phyloP scores from a whole-genome alignment of 2,797 vertebrate genomes.

The Cuniculus paca region DNA sequence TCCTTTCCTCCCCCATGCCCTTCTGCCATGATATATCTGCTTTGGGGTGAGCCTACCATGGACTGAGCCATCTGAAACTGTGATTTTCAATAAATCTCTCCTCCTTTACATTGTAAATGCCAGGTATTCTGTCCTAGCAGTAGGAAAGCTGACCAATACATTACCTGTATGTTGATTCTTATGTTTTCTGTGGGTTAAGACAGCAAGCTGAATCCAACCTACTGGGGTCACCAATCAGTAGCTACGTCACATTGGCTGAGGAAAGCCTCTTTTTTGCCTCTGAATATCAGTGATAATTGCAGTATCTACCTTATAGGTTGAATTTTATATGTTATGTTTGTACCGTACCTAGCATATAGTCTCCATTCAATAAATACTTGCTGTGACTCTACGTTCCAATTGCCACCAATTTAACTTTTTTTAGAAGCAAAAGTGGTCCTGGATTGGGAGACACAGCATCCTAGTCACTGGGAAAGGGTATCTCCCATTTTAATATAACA shows the following conservation, averaged over 20 bases:
- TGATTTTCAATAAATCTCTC: background rate
- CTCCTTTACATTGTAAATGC: background rate
- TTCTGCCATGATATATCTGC: background rate
- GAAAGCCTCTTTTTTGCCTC: background rate
- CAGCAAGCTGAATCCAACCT: background rate
- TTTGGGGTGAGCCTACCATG: background rate
- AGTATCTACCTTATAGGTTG: background rate
- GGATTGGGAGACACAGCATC: background rate
- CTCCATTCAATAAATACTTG: background rate
- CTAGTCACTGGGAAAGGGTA: background rate
- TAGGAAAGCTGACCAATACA: background rate
- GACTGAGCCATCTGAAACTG: background rate
- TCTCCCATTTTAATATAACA: background rate
- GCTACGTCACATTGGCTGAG: background rate
- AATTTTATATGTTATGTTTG: background rate
- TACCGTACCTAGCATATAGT: background rate
- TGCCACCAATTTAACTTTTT: background rate
- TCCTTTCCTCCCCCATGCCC: background rate
- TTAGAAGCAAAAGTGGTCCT: background rate
- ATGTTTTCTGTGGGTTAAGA: background rate
- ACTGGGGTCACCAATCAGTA: background rate
- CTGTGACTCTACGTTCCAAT: accelerated
- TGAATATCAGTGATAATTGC: background rate
- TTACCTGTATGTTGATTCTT: background rate
- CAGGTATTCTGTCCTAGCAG: background rate